Evolutionary conservation across 2,888 invertebrate genomes (phyloP).

Genomic region (Eremobia ochroleuca): DNA sequence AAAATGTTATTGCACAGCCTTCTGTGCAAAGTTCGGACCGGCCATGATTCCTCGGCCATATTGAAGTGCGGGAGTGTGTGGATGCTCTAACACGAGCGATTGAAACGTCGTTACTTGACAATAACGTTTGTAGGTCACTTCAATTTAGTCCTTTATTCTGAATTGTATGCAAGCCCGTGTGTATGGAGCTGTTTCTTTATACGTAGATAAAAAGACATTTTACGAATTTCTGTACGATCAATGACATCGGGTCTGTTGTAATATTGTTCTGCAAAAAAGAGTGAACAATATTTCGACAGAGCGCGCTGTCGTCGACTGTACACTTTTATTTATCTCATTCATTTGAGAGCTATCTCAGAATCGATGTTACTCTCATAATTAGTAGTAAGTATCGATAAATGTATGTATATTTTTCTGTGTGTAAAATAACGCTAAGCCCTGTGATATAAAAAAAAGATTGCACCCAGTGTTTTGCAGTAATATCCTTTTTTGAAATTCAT

Average conservation of each 20-base stretch:
- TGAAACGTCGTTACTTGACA: conserved; percentile 64
- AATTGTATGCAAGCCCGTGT: conserved; percentile 58
- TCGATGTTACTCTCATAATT: conserved; percentile 68
- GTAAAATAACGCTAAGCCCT: conserved; percentile 80
- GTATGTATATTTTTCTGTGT: conserved; percentile 79
- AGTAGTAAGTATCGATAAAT: conserved; percentile 70
- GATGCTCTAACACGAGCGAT: conserved; percentile 43
- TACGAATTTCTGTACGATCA: conserved; percentile 58
- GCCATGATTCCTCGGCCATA: background rate
- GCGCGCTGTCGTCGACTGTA: conserved; percentile 49
- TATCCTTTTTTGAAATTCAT: conserved; percentile 59
- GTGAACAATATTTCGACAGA: conserved; percentile 25
- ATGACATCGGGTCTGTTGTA: conserved; percentile 28
- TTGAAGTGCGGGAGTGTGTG: conserved; percentile 37
- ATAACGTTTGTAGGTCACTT: conserved; percentile 66
- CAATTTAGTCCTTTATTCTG: conserved; percentile 61
- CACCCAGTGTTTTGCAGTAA: conserved; percentile 77
- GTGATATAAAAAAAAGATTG: conserved; percentile 81
- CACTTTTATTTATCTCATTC: conserved; percentile 52
- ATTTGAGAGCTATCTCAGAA: conserved; percentile 62
- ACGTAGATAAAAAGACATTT: conserved; percentile 66
- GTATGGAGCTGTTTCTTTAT: conserved; percentile 59
- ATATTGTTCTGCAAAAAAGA: conserved; percentile 9
- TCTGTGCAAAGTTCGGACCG: background rate
- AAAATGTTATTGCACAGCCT: background rate